Evolutionary conservation across 2,113 vertebrate species (phyloP).

Genomic region (Typhlomys cinereus): DNA sequence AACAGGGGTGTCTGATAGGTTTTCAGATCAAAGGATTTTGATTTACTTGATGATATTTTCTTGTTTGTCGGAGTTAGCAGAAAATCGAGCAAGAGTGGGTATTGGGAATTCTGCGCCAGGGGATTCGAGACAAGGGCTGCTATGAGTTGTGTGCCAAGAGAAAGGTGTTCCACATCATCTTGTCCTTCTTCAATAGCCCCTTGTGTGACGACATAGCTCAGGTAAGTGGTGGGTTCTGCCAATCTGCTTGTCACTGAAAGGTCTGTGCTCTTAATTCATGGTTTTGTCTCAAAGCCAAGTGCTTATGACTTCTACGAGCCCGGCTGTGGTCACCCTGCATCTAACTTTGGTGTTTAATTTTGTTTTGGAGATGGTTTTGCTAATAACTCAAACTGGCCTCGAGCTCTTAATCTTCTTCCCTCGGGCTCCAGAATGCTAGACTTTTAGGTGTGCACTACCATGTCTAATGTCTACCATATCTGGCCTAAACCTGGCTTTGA

Average conservation of each 20-base stretch:
- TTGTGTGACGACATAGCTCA: slow-evolving; percentile 88
- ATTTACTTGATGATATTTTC: fast-evolving
- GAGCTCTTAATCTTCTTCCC: too few relatives aligned
- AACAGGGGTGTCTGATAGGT: background rate
- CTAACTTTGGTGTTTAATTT: background rate
- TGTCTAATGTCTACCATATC: too few relatives aligned
- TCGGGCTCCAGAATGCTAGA: too few relatives aligned
- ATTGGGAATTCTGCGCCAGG: slow-evolving; percentile 89
- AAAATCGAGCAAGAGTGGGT: slow-evolving; percentile 93
- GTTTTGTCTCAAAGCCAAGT: background rate
- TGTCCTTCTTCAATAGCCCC: slow-evolving; percentile 91
- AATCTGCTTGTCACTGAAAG: fast-evolving
- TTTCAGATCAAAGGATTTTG: background rate
- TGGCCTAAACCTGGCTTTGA: too few relatives aligned
- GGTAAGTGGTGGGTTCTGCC: slow-evolving; percentile 76
- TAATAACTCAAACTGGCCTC: too few relatives aligned
- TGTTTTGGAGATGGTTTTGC: too few relatives aligned
- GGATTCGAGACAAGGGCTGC: slow-evolving; percentile 89
- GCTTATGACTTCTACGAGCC: fast-evolving
- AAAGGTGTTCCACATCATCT: slow-evolving; percentile 89
- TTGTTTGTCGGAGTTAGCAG: slow-evolving; percentile 83
- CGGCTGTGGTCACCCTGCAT: fast-evolving
- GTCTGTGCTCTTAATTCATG: too few relatives aligned
- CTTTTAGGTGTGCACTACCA: too few relatives aligned
- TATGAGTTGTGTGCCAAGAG: slow-evolving; percentile 91